phyloP scores from a whole-genome alignment of 2,888 invertebrate genomes.

The Nemapogon koenigi region DNA sequence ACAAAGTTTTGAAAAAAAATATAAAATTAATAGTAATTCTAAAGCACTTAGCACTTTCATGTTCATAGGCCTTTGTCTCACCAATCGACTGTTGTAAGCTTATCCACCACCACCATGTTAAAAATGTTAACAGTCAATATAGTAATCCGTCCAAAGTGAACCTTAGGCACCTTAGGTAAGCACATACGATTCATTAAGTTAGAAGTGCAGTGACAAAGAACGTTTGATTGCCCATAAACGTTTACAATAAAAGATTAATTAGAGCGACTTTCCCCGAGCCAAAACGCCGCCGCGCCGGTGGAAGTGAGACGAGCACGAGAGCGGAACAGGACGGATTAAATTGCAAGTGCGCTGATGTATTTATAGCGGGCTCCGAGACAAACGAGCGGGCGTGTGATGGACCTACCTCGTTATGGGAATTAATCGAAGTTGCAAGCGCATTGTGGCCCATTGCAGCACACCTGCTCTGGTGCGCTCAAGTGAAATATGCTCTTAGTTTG shows the following conservation, averaged over 20 bases:
- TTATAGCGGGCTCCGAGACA: slow-evolving; percentile 61
- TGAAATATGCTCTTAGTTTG: slow-evolving; percentile 43
- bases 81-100: too few species aligned
- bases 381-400: slow-evolving; percentile 60
- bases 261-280: slow-evolving; percentile 32
- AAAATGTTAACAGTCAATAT: too few species aligned
- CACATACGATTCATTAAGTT: too few species aligned
- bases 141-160: too few species aligned
- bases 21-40: too few species aligned
- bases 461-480: slow-evolving; percentile 36
- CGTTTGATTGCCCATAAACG: slow-evolving; percentile 26
- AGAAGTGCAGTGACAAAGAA: too few species aligned
- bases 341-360: slow-evolving; percentile 63
- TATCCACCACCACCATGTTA: too few species aligned
- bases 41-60: too few species aligned
- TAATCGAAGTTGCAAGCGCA: slow-evolving; percentile 51
- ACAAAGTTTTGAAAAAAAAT: too few species aligned
- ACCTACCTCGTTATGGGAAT: slow-evolving; percentile 63
- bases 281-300: neutral
- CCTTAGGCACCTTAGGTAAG: too few species aligned
- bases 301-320: slow-evolving; percentile 24
- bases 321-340: slow-evolving; percentile 59
- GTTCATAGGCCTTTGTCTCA: too few species aligned
- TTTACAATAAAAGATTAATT: slow-evolving; percentile 39
- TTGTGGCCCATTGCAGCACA: slow-evolving; percentile 13